Percentiles rank a stretch among this genome's conserved stretches.
These are phyloP conservation scores for Ptyas mucosa DNA, from an alignment of 2,113 vertebrate species.

Conservation along the genomic window DNA sequence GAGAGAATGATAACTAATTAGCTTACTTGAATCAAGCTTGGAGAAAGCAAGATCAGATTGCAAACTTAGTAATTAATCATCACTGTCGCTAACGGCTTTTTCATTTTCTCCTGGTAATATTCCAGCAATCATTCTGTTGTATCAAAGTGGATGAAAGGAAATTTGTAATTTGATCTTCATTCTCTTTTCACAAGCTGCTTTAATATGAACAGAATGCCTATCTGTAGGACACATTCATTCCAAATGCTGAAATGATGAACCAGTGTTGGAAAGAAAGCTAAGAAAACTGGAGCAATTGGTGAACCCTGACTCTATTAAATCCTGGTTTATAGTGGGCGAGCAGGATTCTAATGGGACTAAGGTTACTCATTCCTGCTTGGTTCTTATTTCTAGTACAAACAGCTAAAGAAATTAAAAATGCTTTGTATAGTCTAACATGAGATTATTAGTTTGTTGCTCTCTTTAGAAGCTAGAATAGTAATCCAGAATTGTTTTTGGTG, in stretches of 20 bases:
- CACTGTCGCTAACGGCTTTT: background rate
- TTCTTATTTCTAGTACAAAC: background rate
- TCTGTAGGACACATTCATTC: background rate
- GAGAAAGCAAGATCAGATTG: background rate
- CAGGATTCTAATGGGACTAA: background rate
- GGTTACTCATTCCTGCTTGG: background rate
- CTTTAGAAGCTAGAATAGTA: background rate
- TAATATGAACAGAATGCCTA: background rate
- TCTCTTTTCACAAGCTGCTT: background rate
- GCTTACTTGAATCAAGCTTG: background rate
- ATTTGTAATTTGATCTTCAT: constrained; percentile 23
- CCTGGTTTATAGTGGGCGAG: background rate
- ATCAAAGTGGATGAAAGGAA: background rate
- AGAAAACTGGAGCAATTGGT: background rate
- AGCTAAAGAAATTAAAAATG: background rate
- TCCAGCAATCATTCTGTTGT: constrained; percentile 14
- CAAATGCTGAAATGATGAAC: background rate
- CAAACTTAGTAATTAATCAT: constrained; percentile 1
- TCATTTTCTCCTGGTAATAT: background rate
- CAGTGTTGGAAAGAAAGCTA: background rate
- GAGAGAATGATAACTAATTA: background rate
- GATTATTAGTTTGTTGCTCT: background rate
- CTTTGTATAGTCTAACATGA: background rate
- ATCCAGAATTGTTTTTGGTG: too few relatives aligned
- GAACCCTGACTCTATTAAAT: background rate